Conservation (phyloP, 1,140 invertebrate species). For the Papilio machaon region DNA sequence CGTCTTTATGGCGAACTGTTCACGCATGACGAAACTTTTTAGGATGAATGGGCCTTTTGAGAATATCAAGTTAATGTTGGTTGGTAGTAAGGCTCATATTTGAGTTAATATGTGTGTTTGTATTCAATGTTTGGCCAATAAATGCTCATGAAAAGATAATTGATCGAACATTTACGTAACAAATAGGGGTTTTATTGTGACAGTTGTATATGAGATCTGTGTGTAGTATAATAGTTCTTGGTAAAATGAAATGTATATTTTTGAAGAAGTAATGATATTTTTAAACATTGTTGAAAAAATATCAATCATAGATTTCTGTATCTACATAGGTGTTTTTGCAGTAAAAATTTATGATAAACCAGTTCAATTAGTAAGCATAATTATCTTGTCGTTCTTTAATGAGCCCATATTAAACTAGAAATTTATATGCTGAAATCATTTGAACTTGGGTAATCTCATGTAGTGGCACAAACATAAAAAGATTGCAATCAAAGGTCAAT, state of each 20-base stretch:
- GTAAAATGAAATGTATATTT: not conserved
- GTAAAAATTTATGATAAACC: too few relatives aligned
- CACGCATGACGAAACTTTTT: conserved; percentile 36
- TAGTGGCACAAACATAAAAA: conserved; percentile 29
- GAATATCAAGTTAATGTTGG: conserved; percentile 33
- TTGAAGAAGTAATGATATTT: too few relatives aligned
- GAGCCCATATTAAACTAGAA: not conserved
- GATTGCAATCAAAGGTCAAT: conserved; percentile 13
- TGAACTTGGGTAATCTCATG: not conserved
- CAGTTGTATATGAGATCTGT: conserved; percentile 1
- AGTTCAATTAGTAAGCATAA: not conserved
- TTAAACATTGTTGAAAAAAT: too few relatives aligned
- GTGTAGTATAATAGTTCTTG: not conserved
- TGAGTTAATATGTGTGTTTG: conserved; percentile 32
- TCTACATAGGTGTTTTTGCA: too few relatives aligned
- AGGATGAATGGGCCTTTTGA: conserved; percentile 31
- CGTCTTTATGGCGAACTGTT: conserved; percentile 58
- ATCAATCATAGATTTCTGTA: too few relatives aligned
- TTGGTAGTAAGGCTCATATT: conserved; percentile 1
- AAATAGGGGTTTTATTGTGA: conserved; percentile 25
- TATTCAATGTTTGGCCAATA: conserved; percentile 31
- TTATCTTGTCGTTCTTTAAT: not conserved
- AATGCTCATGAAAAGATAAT: conserved; percentile 34
- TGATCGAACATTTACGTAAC: conserved; percentile 24
- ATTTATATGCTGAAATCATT: not conserved